Base-by-base conservation (phyloP, 1,140 invertebrate species). In the Drosophila miranda region DNA sequence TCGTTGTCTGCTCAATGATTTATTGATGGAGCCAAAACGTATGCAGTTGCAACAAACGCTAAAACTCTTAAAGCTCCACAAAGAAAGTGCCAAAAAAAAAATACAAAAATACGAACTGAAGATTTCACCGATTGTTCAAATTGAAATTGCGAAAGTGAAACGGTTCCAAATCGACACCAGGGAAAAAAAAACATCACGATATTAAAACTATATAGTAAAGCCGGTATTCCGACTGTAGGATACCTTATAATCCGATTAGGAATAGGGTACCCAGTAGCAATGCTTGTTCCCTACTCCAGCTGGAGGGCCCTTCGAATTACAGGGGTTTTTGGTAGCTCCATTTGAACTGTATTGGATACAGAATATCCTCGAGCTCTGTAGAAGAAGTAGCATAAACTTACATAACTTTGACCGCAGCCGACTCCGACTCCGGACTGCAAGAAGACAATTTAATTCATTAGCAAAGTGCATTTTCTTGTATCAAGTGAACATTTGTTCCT, bases 381-480 rank as follows among this genome's bases (percentile, higher is more conserved):
- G 34, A 11, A 11, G 9, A 11, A 8, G 7, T 8, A n/a, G 3
- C 6, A 45, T 8, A 14, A 9, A 14, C 2, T 9, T 45, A 45
- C 14, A 19, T 46, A 46, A 9, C 9, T 46, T 13, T 61, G 57
- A 48, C 30, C 60, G 44, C 42, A 38, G 11, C 1, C 34, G 34
- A 34, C 34, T 11, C 11, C 34, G 11, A 13, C 3, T 38, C 3
- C 34, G 34, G 34, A 38, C 13, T 60, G 59, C 59, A 61, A 68
- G 23, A 81, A 81, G 75, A 69, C 63, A 64, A 86, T 81, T 80
- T 66, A 81, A 86, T 86, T 86, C 81, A 86, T 86, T 86, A 86
- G 81, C 44, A 87, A 87, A 86, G 81, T 86, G 81, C 81, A 87
- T 68, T 86, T 86, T 87, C 78, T 87, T 87, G 82, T 86, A 56